A percentile compares a stretch with the other conserved stretches of the same genome.
Evolutionary conservation across 2,113 vertebrate genomes (phyloP).

Genomic region (Alces alces): DNA sequence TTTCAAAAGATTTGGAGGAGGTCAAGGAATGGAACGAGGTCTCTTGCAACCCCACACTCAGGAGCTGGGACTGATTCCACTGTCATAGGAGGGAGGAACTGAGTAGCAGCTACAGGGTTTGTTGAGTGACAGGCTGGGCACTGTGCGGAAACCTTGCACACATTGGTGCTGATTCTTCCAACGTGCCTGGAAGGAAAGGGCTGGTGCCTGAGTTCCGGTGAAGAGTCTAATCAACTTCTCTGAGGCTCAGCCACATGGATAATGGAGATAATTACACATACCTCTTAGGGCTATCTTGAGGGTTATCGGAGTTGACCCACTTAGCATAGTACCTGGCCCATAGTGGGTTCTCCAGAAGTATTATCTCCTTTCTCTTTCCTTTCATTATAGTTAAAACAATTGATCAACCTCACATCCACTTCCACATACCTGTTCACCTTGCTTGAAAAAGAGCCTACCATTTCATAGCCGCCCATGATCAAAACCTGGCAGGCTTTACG

Average conservation of each 20-base stretch:
- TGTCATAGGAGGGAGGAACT: background rate
- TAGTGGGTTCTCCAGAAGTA: background rate
- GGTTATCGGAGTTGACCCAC: background rate
- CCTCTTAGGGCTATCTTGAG: background rate
- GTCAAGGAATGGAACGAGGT: background rate
- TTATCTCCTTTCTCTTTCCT: background rate
- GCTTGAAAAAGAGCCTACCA: background rate
- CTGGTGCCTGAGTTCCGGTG: background rate
- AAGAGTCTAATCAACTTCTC: background rate
- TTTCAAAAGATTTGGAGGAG: constrained; percentile 21
- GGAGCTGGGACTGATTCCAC: background rate
- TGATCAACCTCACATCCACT: background rate
- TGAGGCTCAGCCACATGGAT: background rate
- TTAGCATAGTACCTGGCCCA: background rate
- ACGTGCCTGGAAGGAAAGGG: background rate
- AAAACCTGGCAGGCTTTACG: background rate
- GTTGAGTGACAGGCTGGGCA: background rate
- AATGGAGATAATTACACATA: background rate
- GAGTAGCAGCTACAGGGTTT: background rate
- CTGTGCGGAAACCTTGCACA: background rate
- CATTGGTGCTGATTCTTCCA: background rate
- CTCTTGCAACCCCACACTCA: background rate
- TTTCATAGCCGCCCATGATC: background rate
- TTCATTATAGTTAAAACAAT: background rate
- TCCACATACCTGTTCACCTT: background rate